Percentiles rank a stretch among this genome's conserved stretches.
phyloP scores from a whole-genome alignment of 2,888 invertebrate genomes.

The Phortica magna region DNA sequence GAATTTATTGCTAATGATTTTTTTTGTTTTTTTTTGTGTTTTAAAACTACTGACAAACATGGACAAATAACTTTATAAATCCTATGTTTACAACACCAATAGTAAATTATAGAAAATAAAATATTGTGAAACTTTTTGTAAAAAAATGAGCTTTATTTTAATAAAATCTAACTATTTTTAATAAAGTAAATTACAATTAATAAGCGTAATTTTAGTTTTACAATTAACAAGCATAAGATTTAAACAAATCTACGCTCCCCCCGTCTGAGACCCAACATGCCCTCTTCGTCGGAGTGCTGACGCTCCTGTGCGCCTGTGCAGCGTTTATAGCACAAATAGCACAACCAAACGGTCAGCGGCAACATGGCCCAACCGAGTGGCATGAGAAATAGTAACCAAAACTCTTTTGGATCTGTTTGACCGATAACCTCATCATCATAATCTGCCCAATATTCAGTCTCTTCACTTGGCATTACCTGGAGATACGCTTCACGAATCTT shows the following conservation, averaged over 20 bases:
- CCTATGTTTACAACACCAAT: constrained; percentile 23
- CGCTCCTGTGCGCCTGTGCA: constrained; percentile 48
- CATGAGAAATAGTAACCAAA: constrained; percentile 74
- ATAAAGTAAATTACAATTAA: constrained; percentile 39
- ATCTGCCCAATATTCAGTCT: constrained; percentile 68
- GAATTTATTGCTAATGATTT: constrained; percentile 57
- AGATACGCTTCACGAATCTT: constrained; percentile 73
- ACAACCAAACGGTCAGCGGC: constrained; percentile 74
- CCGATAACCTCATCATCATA: constrained; percentile 58
- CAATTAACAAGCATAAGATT: not conserved
- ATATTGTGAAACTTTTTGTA: constrained; percentile 12
- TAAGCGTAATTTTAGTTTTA: constrained; percentile 48
- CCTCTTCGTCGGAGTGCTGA: constrained; percentile 62
- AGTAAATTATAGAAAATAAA: not conserved
- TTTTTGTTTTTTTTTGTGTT: constrained; percentile 47
- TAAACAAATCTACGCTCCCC: not conserved
- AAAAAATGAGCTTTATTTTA: constrained; percentile 57
- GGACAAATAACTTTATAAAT: not conserved
- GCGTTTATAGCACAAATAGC: constrained; percentile 66
- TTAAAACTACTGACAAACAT: constrained; percentile 13
- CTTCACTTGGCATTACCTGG: constrained; percentile 54
- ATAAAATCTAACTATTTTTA: not conserved
- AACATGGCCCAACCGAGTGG: constrained; percentile 73
- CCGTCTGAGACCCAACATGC: constrained; percentile 60
- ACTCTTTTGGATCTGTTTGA: constrained; percentile 63